A percentile compares a stretch with the other conserved stretches of the same genome.
phyloP scores from a whole-genome alignment of 2,888 invertebrate species.

The Polia nebulosa region DNA sequence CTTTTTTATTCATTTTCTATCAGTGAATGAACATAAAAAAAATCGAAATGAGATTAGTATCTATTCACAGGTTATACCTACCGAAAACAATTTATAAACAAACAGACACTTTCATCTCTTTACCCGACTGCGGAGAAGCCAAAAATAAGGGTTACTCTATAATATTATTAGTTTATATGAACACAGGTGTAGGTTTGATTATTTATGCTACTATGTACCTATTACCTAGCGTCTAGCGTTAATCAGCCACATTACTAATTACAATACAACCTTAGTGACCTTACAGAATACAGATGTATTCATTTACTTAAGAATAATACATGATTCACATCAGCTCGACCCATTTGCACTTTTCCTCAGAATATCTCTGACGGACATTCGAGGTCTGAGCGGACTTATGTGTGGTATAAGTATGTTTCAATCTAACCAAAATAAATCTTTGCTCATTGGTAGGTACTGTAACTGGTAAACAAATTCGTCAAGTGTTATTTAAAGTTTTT shows the following conservation, averaged over 20 bases:
- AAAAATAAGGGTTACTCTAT: no score
- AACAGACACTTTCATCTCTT: not conserved
- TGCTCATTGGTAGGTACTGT: constrained; percentile 31
- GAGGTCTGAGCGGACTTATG: constrained; percentile 30
- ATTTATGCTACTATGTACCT: constrained; percentile 15
- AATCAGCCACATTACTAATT: constrained; percentile 35
- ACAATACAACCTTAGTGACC: constrained; percentile 22
- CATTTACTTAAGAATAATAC: constrained; percentile 30
- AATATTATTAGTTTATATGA: no score
- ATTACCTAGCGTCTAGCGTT: constrained; percentile 14
- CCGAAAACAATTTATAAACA: not conserved
- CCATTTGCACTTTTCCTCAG: constrained; percentile 50
- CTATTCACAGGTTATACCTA: no score
- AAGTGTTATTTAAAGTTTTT: constrained; percentile 18
- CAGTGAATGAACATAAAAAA: no score
- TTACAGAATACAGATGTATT: constrained; percentile 10
- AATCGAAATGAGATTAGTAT: no score
- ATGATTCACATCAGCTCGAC: constrained; percentile 47
- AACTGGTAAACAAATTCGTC: constrained; percentile 33
- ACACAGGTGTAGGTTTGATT: not conserved
- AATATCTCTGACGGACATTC: constrained; percentile 43
- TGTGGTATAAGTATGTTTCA: constrained; percentile 30
- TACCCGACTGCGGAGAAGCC: not conserved
- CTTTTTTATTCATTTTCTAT: no score
- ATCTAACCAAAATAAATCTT: constrained; percentile 34